Evolutionary conservation across 92 coral and sea anemone species (phyloP).

Genomic region (Siderastrea radians): DNA sequence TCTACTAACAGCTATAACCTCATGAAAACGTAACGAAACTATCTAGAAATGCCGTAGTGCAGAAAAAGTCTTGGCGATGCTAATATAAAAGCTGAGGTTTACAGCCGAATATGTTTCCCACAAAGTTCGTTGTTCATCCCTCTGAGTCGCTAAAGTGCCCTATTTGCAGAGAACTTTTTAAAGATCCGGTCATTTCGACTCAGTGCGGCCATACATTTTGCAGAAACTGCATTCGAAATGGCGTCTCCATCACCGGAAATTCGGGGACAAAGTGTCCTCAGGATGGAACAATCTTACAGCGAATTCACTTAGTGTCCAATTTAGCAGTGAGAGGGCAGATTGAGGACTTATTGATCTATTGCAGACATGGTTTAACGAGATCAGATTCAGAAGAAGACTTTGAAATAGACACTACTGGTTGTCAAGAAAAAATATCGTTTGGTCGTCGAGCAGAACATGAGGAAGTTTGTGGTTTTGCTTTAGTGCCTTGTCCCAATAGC

Average conservation of each 20-base stretch:
- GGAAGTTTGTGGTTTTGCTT: slow-evolving; percentile 84
- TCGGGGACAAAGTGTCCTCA: slow-evolving; percentile 85
- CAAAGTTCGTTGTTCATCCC: slow-evolving; percentile 90
- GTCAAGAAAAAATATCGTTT: slow-evolving; percentile 83
- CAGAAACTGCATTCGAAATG: slow-evolving; percentile 84
- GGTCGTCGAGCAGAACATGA: slow-evolving; percentile 91
- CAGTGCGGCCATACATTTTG: slow-evolving; percentile 99
- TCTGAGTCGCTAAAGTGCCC: slow-evolving; percentile 94
- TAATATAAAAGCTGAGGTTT: not conserved
- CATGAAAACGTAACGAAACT: not conserved
- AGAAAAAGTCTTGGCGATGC: not conserved
- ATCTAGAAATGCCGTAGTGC: not conserved
- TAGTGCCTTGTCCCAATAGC: slow-evolving; percentile 96
- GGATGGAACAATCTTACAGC: slow-evolving; percentile 81
- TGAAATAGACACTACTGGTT: slow-evolving; percentile 87
- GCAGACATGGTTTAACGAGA: slow-evolving; percentile 94
- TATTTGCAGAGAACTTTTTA: slow-evolving; percentile 83
- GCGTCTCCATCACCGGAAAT: slow-evolving; percentile 67
- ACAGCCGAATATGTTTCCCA: slow-evolving; percentile 73
- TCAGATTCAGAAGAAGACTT: slow-evolving; percentile 96
- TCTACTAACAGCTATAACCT: not conserved
- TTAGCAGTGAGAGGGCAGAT: slow-evolving; percentile 94
- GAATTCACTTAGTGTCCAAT: slow-evolving; percentile 86
- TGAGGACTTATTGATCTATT: slow-evolving; percentile 90
- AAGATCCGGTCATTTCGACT: slow-evolving; percentile 96